A percentile compares a stretch with the other conserved stretches of the same genome.
Evolutionary conservation across 2,113 vertebrate species (phyloP).

Genomic region (Irena cyanogastra): DNA sequence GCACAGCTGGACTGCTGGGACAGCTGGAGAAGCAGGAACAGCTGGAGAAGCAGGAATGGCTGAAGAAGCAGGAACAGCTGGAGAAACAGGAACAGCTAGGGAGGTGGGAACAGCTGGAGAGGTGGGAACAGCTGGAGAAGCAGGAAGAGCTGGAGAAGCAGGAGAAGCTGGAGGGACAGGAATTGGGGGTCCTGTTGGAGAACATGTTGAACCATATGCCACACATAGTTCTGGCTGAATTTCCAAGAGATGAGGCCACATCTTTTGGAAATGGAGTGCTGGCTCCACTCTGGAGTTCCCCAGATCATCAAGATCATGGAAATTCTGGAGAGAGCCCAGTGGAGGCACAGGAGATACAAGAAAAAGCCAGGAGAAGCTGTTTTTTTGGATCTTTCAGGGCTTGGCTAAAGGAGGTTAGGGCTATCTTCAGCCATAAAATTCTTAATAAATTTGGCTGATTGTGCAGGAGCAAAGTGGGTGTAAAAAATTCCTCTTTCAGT

Average conservation of each 20-base stretch:
- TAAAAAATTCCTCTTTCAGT: background rate
- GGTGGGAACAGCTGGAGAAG: no score
- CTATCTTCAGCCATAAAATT: background rate
- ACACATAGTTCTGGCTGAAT: background rate
- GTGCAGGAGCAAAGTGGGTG: background rate
- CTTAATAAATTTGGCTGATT: background rate
- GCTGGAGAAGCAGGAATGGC: fast-evolving
- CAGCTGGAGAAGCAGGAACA: background rate
- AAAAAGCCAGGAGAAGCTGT: background rate
- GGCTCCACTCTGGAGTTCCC: background rate
- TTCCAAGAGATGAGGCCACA: background rate
- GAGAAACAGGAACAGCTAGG: background rate
- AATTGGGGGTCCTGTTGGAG: background rate
- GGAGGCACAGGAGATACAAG: background rate
- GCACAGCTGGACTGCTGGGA: background rate
- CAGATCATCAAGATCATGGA: no score
- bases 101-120: background rate
- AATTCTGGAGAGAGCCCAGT: background rate
- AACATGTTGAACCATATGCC: background rate
- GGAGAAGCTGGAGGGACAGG: background rate
- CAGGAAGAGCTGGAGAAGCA: no score
- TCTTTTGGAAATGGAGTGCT: fast-evolving
- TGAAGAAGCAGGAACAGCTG: fast-evolving
- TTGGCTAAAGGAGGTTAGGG: background rate
- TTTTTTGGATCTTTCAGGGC: background rate